A percentile compares a stretch with the other conserved stretches of the same genome.
Evolutionary conservation across 2,113 vertebrate species (phyloP).

Genomic region (Coturnix japonica): DNA sequence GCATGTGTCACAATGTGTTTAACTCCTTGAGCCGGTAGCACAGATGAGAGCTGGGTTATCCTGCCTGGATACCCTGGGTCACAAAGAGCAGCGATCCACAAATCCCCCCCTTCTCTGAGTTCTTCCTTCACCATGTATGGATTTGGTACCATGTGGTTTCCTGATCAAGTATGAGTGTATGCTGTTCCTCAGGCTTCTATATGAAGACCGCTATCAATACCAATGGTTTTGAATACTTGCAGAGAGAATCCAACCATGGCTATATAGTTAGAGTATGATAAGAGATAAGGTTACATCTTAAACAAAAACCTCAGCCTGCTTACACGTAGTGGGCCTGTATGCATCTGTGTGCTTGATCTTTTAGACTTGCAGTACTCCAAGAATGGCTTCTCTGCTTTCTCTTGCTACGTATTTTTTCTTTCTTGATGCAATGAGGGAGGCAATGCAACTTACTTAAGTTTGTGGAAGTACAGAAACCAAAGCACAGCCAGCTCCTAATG

Average conservation of each 20-base stretch:
- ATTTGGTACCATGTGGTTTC: neutral
- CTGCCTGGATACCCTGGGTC: neutral
- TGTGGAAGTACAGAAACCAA: neutral
- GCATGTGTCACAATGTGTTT: conserved; percentile 55
- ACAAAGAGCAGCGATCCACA: neutral
- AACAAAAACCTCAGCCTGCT: neutral
- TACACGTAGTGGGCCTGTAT: neutral
- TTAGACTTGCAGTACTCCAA: neutral
- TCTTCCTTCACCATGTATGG: neutral
- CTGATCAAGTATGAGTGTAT: neutral
- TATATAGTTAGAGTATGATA: neutral
- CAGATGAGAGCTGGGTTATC: neutral
- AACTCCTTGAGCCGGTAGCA: neutral
- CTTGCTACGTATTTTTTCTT: neutral
- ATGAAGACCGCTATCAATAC: neutral
- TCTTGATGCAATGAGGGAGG: neutral
- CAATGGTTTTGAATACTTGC: neutral
- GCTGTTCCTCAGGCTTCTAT: neutral
- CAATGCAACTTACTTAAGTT: neutral
- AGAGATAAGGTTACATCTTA: neutral
- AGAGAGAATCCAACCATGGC: neutral
- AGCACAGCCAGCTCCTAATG: neutral
- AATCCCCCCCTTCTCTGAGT: neutral
- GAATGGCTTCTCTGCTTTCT: neutral
- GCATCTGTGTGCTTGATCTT: neutral